These are phyloP conservation scores for Coenonympha arcania DNA, from an alignment of 2,888 invertebrate genomes.

Conservation along the genomic window DNA sequence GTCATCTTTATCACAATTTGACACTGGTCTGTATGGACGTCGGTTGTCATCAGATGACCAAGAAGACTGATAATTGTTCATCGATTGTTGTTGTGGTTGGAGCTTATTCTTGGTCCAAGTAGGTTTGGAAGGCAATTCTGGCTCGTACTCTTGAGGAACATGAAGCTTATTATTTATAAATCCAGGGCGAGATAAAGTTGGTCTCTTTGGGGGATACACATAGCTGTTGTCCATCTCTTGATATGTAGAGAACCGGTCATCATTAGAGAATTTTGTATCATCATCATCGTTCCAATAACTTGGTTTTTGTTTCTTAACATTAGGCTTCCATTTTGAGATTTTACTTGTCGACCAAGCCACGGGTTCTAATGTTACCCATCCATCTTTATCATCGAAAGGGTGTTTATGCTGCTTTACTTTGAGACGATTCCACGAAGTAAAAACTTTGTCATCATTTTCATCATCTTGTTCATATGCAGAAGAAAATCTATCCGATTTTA, in stretches of 20 bases:
- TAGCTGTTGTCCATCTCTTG: slow-evolving; percentile 47
- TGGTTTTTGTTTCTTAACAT: slow-evolving; percentile 70
- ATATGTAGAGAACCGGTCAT: slow-evolving; percentile 37
- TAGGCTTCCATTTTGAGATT: slow-evolving; percentile 85
- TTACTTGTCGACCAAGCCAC: slow-evolving; percentile 87
- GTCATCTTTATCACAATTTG: slow-evolving; percentile 56
- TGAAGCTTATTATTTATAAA: slow-evolving; percentile 61
- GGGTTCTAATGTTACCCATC: slow-evolving; percentile 85
- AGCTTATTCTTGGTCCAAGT: slow-evolving; percentile 50
- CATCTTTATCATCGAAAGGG: slow-evolving; percentile 80
- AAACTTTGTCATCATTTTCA: slow-evolving; percentile 49
- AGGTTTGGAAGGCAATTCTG: slow-evolving; percentile 60
- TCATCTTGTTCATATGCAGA: slow-evolving; percentile 35
- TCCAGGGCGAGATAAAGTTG: slow-evolving; percentile 49
- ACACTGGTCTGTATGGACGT: slow-evolving; percentile 52
- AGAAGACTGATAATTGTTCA: slow-evolving; percentile 45
- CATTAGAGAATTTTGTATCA: slow-evolving; percentile 42
- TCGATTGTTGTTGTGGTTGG: slow-evolving; percentile 42
- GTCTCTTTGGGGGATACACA: slow-evolving; percentile 53
- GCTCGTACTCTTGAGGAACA: slow-evolving; percentile 48
- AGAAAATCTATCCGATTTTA: slow-evolving; percentile 42
- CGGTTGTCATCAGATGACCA: slow-evolving; percentile 63
- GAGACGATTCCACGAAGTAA: slow-evolving; percentile 68
- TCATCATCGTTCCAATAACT: slow-evolving; percentile 61
- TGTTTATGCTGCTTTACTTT: slow-evolving; percentile 73